Conservation (phyloP, 2,113 vertebrate species). For the Cephalopholis sonnerati region DNA sequence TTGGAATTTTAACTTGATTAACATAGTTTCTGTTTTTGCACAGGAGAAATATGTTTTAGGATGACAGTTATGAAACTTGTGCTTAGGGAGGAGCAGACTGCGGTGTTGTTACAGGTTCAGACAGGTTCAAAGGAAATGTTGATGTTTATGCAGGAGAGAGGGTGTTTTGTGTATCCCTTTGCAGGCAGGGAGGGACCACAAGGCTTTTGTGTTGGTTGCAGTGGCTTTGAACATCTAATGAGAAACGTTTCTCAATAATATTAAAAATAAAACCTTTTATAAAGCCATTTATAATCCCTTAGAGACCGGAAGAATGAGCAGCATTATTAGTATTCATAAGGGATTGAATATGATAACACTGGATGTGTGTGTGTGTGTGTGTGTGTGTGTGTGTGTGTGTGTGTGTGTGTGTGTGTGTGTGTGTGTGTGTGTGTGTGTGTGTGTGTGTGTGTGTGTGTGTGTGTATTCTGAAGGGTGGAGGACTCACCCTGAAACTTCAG, state of each 20-base stretch:
- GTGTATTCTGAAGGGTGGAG: neutral
- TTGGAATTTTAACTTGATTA: neutral
- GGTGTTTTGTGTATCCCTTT: conserved; percentile 17
- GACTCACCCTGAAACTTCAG: neutral
- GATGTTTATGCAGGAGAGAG: conserved; percentile 26
- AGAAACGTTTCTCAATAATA: conserved; percentile 34
- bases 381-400: neutral
- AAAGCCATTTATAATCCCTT: conserved; percentile 34
- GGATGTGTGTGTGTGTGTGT: conserved; percentile 21
- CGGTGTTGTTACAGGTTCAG: neutral
- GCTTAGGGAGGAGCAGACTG: neutral
- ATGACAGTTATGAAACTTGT: neutral
- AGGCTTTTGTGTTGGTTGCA: conserved; percentile 20
- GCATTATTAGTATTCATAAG: conserved; percentile 44
- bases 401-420: conserved; percentile 2
- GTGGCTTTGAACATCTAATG: conserved; percentile 62
- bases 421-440: conserved; percentile 12
- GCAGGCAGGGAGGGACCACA: neutral
- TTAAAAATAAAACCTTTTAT: conserved; percentile 21
- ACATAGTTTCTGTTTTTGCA: neutral
- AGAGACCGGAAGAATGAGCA: conserved; percentile 38
- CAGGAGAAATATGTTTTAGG: neutral
- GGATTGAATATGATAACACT: neutral
- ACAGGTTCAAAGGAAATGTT: conserved; percentile 17
- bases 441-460: neutral